Conservation (phyloP, 1,140 invertebrate genomes). For the Drosophila nigromelanica region DNA sequence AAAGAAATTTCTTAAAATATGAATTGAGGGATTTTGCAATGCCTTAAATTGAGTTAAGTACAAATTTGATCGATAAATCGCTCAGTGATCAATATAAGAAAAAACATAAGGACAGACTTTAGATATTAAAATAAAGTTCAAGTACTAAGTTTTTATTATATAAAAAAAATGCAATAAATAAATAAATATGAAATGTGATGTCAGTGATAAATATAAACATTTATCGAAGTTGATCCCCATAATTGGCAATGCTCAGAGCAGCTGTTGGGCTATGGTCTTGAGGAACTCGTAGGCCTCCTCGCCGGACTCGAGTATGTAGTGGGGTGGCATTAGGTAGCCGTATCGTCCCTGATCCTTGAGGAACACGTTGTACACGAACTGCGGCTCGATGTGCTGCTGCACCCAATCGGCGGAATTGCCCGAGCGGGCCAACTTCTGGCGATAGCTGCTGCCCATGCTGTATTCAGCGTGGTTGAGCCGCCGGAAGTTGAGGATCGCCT, state of each 20-base stretch:
- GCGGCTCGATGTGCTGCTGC: constrained; percentile 87
- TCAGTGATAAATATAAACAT: constrained; percentile 3
- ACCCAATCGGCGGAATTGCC: constrained; percentile 90
- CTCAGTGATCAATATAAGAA: no score
- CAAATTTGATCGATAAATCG: no score
- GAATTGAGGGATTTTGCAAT: no score
- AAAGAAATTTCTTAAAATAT: no score
- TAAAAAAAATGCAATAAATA: constrained; percentile 1
- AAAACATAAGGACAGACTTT: no score
- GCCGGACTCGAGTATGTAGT: constrained; percentile 90
- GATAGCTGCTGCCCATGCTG: constrained; percentile 71
- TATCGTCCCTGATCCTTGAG: constrained; percentile 90
- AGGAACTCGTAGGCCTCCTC: constrained; percentile 92
- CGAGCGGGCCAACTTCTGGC: constrained; percentile 67
- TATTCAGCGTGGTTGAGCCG: constrained; percentile 75
- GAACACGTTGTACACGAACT: constrained; percentile 92
- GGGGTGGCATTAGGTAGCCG: constrained; percentile 91
- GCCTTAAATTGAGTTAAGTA: no score
- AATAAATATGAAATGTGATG: constrained; percentile 4
- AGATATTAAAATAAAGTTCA: no score
- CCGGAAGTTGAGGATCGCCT: constrained; percentile 66
- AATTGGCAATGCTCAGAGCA: no score
- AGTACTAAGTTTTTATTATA: not conserved
- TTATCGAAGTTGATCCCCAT: constrained; percentile 3
- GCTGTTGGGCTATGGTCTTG: constrained; percentile 86